Base-by-base conservation (phyloP, 1,140 invertebrate species). In the Hyles vespertilio region DNA sequence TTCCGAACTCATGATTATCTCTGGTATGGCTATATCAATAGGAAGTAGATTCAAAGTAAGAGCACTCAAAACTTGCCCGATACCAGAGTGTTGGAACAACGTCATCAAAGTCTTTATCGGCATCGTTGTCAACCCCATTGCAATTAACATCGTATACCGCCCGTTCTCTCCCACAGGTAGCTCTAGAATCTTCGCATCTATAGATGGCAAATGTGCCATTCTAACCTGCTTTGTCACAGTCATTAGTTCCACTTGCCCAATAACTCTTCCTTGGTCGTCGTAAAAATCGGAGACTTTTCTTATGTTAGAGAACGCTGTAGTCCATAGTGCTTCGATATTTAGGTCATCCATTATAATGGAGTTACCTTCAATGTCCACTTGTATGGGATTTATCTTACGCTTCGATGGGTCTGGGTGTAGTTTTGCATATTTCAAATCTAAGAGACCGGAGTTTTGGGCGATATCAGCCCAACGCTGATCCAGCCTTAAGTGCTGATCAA, bases 221-320 rank as follows among this genome's bases (percentile, higher is more conserved):
- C 48, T 56, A 0, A 45, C 57, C 3, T 43, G 51, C n/a, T n/a
- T 44, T 3, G 9, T 59, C 7, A 56, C 9, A 33, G 8, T 55
- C 57, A 63, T 63, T 3, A 63, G 11, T 11, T 59, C 57, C 7
- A 59, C 57, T 2, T 1, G 11, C 6, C 61, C 61, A 32, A 56
- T 32, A 3, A 3, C 0, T 43, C 56, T 9, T 40, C 61, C 61
- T 5, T 11, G 6, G 4, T 40, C 46, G 12, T 48, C 32, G 8
- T 56, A 52, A 36, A 63, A 63, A 1, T 40, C 8, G 57, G 47
- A 7, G 47, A 8, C 3, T 52, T 5, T 22, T 59, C 2, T 40
- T 3, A 40, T 52, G 3, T 46, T n/a, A 9, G 43, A 22, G 10
- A 63, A 63, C 7, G 48, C 48, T 10, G 52, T 63, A 3, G 61